Evolutionary conservation across 2,113 vertebrate genomes (phyloP).

Genomic region (Gnathonemus echidnorhynchus): DNA sequence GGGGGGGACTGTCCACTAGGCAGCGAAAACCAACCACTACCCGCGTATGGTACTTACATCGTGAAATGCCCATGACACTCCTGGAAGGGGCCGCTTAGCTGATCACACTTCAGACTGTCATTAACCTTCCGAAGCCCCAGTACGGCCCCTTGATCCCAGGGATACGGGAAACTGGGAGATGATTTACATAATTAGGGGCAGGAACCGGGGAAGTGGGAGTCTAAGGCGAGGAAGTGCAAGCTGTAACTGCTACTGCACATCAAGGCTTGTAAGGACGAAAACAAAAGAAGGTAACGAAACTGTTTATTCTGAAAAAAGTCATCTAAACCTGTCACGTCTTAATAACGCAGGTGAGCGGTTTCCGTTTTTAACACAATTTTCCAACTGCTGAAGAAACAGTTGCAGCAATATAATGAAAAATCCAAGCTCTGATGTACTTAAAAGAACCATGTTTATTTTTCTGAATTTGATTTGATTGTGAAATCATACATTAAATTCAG

Average conservation of each 20-base stretch:
- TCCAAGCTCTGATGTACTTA: neutral
- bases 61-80: constrained; percentile 31
- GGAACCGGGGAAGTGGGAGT: constrained; percentile 42
- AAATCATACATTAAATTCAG: neutral
- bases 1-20: neutral
- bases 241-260: constrained; percentile 33
- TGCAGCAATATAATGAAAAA: neutral
- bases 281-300: neutral
- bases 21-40: neutral
- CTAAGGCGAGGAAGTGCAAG: constrained; percentile 42
- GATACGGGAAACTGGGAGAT: constrained; percentile 56
- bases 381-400: neutral
- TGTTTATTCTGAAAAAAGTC: neutral
- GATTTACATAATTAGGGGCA: constrained; percentile 66
- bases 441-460: neutral
- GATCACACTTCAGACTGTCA: constrained; percentile 53
- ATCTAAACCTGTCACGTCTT: neutral
- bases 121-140: constrained; percentile 59
- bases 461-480: neutral
- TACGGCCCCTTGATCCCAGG: constrained; percentile 48
- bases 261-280: constrained; percentile 25
- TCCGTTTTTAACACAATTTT: neutral
- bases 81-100: constrained; percentile 26
- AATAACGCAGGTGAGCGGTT: neutral
- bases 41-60: neutral